Conservation (phyloP, 2,113 vertebrate species). For the Siniperca chuatsi region DNA sequence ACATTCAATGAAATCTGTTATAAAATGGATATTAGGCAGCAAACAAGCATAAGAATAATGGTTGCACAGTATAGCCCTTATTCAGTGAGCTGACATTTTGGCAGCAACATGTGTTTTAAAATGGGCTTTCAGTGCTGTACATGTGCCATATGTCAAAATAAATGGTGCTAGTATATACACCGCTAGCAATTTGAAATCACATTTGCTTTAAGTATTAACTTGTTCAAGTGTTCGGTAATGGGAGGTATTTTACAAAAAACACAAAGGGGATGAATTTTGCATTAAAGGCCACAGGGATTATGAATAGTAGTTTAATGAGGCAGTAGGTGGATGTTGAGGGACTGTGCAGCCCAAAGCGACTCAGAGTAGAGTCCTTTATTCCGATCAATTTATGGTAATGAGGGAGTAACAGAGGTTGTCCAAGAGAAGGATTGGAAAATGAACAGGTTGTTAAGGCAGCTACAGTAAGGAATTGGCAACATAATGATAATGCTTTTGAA, state of each 20-base stretch:
- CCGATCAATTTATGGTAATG: conserved; percentile 78
- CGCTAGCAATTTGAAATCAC: conserved; percentile 7
- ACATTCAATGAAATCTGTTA: background rate
- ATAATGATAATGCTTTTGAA: conserved; percentile 60
- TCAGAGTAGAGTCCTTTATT: conserved; percentile 68
- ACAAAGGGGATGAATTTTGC: conserved; percentile 36
- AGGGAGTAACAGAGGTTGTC: conserved; percentile 56
- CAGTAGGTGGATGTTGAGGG: conserved; percentile 59
- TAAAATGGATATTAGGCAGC: background rate
- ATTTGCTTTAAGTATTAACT: conserved; percentile 16
- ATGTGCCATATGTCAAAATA: background rate
- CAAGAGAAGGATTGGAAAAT: conserved; percentile 58
- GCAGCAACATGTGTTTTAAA: background rate
- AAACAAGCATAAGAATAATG: background rate
- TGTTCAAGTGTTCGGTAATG: conserved; percentile 30
- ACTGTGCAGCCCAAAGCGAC: conserved; percentile 51
- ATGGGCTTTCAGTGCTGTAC: background rate
- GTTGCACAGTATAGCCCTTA: background rate
- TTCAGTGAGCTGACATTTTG: background rate
- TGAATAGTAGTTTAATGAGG: conserved; percentile 72
- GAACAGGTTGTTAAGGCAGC: conserved; percentile 51
- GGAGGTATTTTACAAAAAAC: conserved; percentile 53
- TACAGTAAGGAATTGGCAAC: conserved; percentile 40
- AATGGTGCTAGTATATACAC: conserved; percentile 1
- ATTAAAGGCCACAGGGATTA: conserved; percentile 58